phyloP scores from a whole-genome alignment of 2,888 invertebrate genomes.

The Ditula angustiorana region DNA sequence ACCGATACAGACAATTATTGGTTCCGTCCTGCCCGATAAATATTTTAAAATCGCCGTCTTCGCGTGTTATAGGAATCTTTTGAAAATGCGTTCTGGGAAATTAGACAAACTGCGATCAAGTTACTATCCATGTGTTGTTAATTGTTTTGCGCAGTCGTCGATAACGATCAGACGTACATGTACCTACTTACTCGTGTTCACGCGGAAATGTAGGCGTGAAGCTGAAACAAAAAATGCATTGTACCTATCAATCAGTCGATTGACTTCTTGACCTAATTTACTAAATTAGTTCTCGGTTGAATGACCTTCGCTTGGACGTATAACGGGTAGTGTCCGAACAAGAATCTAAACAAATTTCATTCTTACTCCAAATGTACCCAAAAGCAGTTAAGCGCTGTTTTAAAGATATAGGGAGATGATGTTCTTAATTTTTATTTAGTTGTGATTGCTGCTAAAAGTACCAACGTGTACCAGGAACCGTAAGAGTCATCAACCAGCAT shows the following conservation, averaged over 20 bases:
- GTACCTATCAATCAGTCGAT: not conserved
- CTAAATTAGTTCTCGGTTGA: constrained; percentile 21
- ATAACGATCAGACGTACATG: not conserved
- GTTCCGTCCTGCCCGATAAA: constrained; percentile 21
- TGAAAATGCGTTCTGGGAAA: not conserved
- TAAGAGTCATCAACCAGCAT: constrained; percentile 5
- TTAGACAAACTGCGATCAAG: not conserved
- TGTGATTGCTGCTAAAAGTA: not conserved
- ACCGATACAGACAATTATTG: constrained; percentile 33
- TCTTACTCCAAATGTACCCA: not conserved
- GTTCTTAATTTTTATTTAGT: too few species aligned
- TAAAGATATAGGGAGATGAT: too few species aligned
- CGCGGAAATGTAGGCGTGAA: not conserved
- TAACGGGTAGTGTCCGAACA: not conserved
- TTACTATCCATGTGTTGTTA: not conserved
- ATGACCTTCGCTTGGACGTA: not conserved
- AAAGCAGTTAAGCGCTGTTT: too few species aligned
- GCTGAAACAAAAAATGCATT: not conserved
- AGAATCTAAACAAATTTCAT: not conserved
- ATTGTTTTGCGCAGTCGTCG: not conserved
- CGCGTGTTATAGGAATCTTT: not conserved
- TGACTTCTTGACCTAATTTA: constrained; percentile 26
- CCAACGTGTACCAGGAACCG: constrained; percentile 1
- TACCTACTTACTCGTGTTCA: not conserved
- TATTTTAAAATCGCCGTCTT: not conserved